Percentiles rank a stretch among this genome's conserved stretches.
Evolutionary conservation across 1,140 invertebrate genomes (phyloP).

Genomic region (Lutraria rhynchaena): DNA sequence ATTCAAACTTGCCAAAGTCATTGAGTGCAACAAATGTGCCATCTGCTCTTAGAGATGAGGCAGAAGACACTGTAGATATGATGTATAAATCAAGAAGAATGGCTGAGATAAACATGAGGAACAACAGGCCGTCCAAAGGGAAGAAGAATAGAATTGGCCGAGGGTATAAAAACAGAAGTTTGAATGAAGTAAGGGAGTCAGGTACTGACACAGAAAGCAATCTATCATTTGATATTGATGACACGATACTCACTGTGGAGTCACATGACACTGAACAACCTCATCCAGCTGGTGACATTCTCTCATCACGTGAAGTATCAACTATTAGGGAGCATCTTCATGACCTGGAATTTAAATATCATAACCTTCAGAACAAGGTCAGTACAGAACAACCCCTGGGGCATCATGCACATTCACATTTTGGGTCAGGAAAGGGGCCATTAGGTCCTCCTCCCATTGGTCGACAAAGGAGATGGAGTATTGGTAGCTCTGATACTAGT

Average conservation of each 20-base stretch:
- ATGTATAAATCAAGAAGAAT: slow-evolving; percentile 43
- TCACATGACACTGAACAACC: slow-evolving; percentile 63
- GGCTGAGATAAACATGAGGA: slow-evolving; percentile 33
- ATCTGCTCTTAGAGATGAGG: background rate
- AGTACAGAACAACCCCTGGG: slow-evolving; percentile 83
- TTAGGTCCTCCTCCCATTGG: slow-evolving; percentile 32
- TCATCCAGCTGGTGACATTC: slow-evolving; percentile 56
- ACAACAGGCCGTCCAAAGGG: slow-evolving; percentile 7
- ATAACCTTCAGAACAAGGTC: slow-evolving; percentile 90
- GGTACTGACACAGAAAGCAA: slow-evolving; percentile 72
- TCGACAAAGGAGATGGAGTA: slow-evolving; percentile 71
- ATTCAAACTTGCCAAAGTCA: slow-evolving; percentile 57
- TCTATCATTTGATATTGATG: slow-evolving; percentile 76
- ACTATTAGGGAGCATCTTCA: slow-evolving; percentile 87
- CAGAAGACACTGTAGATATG: background rate
- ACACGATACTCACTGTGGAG: slow-evolving; percentile 76
- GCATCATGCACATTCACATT: slow-evolving; percentile 7
- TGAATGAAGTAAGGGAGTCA: slow-evolving; percentile 72
- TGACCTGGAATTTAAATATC: slow-evolving; percentile 94
- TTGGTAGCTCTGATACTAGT: slow-evolving; percentile 76
- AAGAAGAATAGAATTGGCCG: slow-evolving; percentile 21
- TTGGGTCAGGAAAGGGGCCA: slow-evolving; percentile 9
- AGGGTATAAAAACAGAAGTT: slow-evolving; percentile 44
- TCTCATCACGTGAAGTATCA: slow-evolving; percentile 28
- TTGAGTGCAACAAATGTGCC: slow-evolving; percentile 60